Conservation (phyloP, 2,888 invertebrate genomes). For the Drosophila stalkeri region DNA sequence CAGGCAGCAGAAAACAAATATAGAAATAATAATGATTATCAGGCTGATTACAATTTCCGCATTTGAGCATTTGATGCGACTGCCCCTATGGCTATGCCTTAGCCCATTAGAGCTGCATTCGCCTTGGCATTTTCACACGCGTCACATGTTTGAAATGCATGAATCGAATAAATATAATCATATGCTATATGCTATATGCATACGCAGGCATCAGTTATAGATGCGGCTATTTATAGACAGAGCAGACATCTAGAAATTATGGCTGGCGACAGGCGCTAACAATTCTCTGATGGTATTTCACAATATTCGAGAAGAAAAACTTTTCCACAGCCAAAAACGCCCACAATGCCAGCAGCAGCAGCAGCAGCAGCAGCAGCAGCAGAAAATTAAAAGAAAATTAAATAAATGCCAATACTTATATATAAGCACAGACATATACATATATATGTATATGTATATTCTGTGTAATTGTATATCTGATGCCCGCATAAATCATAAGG, state of each 20-base stretch:
- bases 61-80: slow-evolving; percentile 11
- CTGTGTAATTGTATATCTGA: slow-evolving; percentile 18
- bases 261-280: slow-evolving; percentile 75
- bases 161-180: slow-evolving; percentile 27
- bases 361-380: slow-evolving; percentile 6
- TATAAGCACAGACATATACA: background rate
- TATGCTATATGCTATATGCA: slow-evolving; percentile 15
- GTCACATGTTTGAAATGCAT: slow-evolving; percentile 54
- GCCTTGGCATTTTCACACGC: slow-evolving; percentile 45
- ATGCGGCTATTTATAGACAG: slow-evolving; percentile 48
- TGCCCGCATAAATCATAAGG: slow-evolving; percentile 69
- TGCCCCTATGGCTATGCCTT: slow-evolving; percentile 23
- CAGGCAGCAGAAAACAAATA: slow-evolving; percentile 9
- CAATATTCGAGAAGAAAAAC: slow-evolving; percentile 53
- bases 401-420: slow-evolving; percentile 35
- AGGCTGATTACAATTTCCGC: slow-evolving; percentile 51
- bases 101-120: slow-evolving; percentile 15
- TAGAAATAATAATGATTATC: slow-evolving; percentile 39
- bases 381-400: slow-evolving; percentile 41
- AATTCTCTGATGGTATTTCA: slow-evolving; percentile 52
- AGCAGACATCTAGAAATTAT: slow-evolving; percentile 36
- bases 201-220: slow-evolving; percentile 28
- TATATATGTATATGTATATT: slow-evolving; percentile 7
- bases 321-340: slow-evolving; percentile 52
- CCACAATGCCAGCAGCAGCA: slow-evolving; percentile 32